Conservation (phyloP, 2,888 invertebrate genomes). For the Oxyteleia sp. region DNA sequence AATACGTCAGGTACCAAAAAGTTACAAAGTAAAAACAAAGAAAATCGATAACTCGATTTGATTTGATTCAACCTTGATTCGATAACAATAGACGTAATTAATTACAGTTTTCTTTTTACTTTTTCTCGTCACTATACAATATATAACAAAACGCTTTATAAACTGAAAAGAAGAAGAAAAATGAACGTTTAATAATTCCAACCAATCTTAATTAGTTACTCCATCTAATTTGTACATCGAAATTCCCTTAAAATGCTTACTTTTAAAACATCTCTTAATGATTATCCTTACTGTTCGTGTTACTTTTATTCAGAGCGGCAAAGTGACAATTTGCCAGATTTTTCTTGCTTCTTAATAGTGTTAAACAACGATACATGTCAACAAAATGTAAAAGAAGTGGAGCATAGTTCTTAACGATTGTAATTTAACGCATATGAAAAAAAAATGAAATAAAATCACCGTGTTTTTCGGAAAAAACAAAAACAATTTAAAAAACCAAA, state of each 20-base stretch:
- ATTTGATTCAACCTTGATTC: slow-evolving; percentile 14
- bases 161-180: slow-evolving; percentile 27
- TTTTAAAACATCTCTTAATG: slow-evolving; percentile 40
- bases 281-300: slow-evolving; percentile 23
- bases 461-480: neutral
- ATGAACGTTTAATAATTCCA: slow-evolving; percentile 11
- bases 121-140: slow-evolving; percentile 30
- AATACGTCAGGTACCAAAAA: slow-evolving; percentile 55
- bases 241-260: slow-evolving; percentile 34
- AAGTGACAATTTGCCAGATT: slow-evolving; percentile 15
- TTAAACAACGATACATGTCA: slow-evolving; percentile 27
- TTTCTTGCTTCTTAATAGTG: slow-evolving; percentile 5
- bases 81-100: slow-evolving; percentile 30
- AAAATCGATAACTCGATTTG: too few relatives aligned
- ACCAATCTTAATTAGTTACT: slow-evolving; percentile 48
- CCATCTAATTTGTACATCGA: slow-evolving; percentile 55
- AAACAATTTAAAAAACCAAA: too few relatives aligned
- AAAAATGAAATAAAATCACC: too few relatives aligned
- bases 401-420: slow-evolving; percentile 1
- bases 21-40: slow-evolving; percentile 31
- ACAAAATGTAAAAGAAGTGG: slow-evolving; percentile 21
- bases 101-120: slow-evolving; percentile 23
- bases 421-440: too few relatives aligned
- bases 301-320: slow-evolving; percentile 32
- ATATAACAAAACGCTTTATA: slow-evolving; percentile 39